Conservation (phyloP, 2,113 vertebrate species). For the Manacus vitellinus region DNA sequence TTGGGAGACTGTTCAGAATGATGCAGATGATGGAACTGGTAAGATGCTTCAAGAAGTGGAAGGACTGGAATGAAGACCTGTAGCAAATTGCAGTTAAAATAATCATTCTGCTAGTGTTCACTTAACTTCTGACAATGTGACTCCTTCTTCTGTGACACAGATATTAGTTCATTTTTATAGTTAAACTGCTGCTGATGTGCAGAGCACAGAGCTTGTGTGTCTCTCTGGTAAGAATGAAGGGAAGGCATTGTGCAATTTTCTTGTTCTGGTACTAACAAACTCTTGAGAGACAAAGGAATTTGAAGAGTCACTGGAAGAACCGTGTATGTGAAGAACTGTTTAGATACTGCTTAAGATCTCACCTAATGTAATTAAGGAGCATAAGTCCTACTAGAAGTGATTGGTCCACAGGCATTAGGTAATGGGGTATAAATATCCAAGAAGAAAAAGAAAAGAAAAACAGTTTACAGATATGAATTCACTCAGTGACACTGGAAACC, state of each 20-base stretch:
- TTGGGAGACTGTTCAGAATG: constrained; percentile 84
- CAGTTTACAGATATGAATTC: background rate
- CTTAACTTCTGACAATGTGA: background rate
- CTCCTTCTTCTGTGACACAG: background rate
- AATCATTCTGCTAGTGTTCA: background rate
- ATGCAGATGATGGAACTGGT: constrained; percentile 85
- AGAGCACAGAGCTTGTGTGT: background rate
- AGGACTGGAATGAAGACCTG: background rate
- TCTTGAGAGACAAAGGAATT: background rate
- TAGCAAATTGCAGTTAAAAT: background rate
- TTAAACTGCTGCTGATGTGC: background rate
- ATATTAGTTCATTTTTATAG: background rate
- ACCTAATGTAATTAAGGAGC: background rate
- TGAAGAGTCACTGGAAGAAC: background rate
- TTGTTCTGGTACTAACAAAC: background rate
- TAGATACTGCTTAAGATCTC: background rate
- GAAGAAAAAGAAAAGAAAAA: background rate
- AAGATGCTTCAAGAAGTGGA: constrained; percentile 43
- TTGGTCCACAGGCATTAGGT: background rate
- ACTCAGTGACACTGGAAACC: background rate
- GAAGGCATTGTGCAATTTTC: background rate
- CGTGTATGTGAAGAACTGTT: background rate
- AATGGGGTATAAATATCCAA: background rate
- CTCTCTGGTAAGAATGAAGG: background rate
- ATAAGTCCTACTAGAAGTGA: background rate